Base-by-base conservation (phyloP, 2,888 invertebrate genomes). In the Leptothorax acervorum region DNA sequence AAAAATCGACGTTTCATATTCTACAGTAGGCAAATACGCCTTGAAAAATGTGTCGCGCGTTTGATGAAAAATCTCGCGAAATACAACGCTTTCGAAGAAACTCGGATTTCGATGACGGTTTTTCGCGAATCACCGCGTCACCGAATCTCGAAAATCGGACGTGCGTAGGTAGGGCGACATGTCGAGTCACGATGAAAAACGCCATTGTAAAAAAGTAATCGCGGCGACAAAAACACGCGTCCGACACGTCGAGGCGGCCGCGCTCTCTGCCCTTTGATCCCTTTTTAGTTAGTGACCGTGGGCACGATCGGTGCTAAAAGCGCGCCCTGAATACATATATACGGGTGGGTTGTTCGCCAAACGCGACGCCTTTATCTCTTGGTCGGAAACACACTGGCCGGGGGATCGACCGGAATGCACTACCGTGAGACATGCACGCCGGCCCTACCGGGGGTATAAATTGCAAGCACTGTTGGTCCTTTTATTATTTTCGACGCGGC, bases 401-500 rank as follows among this genome's bases (percentile, higher is more conserved):
- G 42, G 68, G 62, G 35, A 79, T 83, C 73, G 55, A 82, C 83
- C 51, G 31, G 48, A 55, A 62, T 75, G 63, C 48, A 45, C 55
- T 66, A 53, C 55, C 71, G 57, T 71, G 60, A 73, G 78, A 83
- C 76, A 78, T 78, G 66, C 60, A 70, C 68, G 62, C 53, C 57
- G 39, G 76, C 60, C 57, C 65, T 51, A 63, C 82, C 75, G 74
- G 53, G 70, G 68, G 79, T 81, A 81, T 85, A 84, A 88, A 88
- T 88, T 84, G 87, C 86, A 74, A 73, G 76, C 88, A 84, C 78
- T 74, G 87, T 60, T 79, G 66, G 83, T 63, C 75, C 84, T 88
- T 81, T 89, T 87, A 89, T 88, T 88, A 86, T 87, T 89, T 88
- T 88, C 87, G 75, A 83, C 76, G 70, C 82, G 53, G 81, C 84